phyloP scores from a whole-genome alignment of 2,113 vertebrate genomes.

The Perca fluviatilis region DNA sequence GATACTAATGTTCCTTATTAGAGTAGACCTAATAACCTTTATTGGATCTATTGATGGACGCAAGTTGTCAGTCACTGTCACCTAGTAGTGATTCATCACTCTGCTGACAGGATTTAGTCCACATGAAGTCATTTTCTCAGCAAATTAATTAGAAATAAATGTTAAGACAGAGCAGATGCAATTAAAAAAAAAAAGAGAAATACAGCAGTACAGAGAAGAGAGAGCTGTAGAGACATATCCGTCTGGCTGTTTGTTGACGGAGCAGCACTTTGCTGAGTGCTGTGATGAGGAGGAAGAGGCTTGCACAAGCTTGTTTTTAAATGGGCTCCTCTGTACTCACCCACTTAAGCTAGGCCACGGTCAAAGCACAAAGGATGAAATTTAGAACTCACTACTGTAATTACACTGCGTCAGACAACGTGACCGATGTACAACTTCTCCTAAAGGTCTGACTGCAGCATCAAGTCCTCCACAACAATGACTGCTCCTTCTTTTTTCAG shows the following conservation, averaged over 20 bases:
- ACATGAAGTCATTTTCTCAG: conserved; percentile 1
- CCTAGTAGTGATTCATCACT: not conserved
- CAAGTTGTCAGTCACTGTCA: conserved; percentile 43
- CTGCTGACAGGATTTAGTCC: not conserved
- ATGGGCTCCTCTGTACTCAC: conserved; percentile 69
- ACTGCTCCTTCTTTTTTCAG: not conserved
- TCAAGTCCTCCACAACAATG: no score
- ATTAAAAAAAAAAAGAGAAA: not conserved
- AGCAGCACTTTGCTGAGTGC: conserved; percentile 78
- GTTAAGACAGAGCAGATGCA: not conserved
- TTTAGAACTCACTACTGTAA: conserved; percentile 52
- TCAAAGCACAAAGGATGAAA: conserved; percentile 53
- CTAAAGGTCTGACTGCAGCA: conserved; percentile 23
- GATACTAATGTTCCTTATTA: conserved; percentile 19
- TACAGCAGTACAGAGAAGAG: not conserved
- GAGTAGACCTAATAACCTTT: conserved; percentile 4
- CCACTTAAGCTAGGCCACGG: conserved; percentile 52
- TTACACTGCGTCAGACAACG: conserved; percentile 53
- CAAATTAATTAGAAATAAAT: not conserved
- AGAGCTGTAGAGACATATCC: conserved; percentile 24
- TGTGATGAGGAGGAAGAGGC: conserved; percentile 65
- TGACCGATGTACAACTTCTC: conserved; percentile 35
- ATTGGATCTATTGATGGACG: conserved; percentile 22
- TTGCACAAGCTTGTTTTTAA: conserved; percentile 67
- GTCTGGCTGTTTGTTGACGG: conserved; percentile 21